A percentile compares a stretch with the other conserved stretches of the same genome.
These are phyloP conservation scores for Margarornis squamiger DNA, from an alignment of 2,797 vertebrate genomes.

Conservation along the genomic window DNA sequence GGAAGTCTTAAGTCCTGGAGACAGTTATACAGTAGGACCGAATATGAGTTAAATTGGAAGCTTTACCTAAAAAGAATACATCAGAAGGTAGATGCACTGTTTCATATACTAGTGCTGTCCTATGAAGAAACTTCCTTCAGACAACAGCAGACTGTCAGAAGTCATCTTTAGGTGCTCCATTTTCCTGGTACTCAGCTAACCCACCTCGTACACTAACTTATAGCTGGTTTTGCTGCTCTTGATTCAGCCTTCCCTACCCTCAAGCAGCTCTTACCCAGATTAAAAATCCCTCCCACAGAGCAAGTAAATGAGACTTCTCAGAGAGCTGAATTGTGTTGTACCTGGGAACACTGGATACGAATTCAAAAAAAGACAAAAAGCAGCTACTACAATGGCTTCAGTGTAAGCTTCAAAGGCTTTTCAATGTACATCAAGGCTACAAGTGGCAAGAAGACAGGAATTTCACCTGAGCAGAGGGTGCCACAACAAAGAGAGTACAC, in stretches of 20 bases:
- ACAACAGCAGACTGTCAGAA: neutral
- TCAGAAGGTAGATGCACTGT: neutral
- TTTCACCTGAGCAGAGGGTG: neutral
- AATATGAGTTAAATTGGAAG: rapidly evolving
- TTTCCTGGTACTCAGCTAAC: neutral
- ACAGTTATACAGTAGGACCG: neutral
- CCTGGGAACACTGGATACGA: neutral
- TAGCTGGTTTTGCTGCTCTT: neutral
- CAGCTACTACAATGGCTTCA: neutral
- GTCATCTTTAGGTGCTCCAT: neutral
- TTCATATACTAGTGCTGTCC: rapidly evolving
- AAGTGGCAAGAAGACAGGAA: neutral
- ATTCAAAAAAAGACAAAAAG: neutral
- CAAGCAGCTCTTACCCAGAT: neutral
- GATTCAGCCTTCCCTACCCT: neutral
- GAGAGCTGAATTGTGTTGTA: neutral
- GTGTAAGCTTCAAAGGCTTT: neutral
- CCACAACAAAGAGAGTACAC: neutral
- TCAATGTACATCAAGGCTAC: neutral
- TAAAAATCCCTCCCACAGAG: neutral
- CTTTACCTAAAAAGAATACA: neutral
- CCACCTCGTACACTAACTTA: neutral
- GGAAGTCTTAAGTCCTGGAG: neutral
- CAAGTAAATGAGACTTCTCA: neutral
- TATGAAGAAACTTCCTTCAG: neutral